Percentiles rank a stretch among this genome's conserved stretches.
These are phyloP conservation scores for Pelobates fuscus DNA, from an alignment of 2,113 vertebrate species.

Conservation along the genomic window DNA sequence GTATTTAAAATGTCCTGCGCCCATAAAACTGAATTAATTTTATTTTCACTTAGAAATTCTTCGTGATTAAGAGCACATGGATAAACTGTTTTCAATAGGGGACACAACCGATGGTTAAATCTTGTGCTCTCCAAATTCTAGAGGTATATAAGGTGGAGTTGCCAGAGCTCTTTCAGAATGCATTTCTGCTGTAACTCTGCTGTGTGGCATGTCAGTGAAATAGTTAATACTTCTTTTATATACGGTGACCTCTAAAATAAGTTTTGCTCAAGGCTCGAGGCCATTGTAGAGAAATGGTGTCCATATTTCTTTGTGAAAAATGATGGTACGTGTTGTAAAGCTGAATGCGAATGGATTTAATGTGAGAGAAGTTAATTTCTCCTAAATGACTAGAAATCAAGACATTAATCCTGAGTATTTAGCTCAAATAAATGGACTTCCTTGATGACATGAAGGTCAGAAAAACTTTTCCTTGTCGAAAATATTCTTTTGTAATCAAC, in stretches of 20 bases:
- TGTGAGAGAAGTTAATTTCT: conserved; percentile 13
- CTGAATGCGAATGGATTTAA: conserved; percentile 14
- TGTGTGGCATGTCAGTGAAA: background rate
- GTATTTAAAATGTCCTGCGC: too few relatives aligned
- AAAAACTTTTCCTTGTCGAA: background rate
- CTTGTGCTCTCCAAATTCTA: too few relatives aligned
- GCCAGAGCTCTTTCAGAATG: too few relatives aligned
- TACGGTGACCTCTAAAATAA: background rate
- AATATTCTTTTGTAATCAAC: background rate
- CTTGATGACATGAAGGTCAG: conserved; percentile 4
- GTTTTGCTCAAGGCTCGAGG: background rate
- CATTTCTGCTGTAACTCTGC: too few relatives aligned
- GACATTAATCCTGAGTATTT: conserved; percentile 15
- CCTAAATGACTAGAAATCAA: conserved; percentile 30
- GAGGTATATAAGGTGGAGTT: too few relatives aligned
- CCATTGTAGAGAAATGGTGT: background rate
- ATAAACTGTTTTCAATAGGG: too few relatives aligned
- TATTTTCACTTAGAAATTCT: too few relatives aligned
- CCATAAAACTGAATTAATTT: too few relatives aligned
- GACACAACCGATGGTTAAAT: too few relatives aligned
- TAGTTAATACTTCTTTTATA: background rate
- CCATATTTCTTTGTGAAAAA: conserved; percentile 36
- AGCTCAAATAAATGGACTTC: background rate
- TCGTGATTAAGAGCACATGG: too few relatives aligned
- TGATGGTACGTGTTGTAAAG: background rate